Evolutionary conservation across 2,888 invertebrate genomes (phyloP), one percentile per base, ranked within the genome.

Genomic region (Cartodere bifasciata): DNA sequence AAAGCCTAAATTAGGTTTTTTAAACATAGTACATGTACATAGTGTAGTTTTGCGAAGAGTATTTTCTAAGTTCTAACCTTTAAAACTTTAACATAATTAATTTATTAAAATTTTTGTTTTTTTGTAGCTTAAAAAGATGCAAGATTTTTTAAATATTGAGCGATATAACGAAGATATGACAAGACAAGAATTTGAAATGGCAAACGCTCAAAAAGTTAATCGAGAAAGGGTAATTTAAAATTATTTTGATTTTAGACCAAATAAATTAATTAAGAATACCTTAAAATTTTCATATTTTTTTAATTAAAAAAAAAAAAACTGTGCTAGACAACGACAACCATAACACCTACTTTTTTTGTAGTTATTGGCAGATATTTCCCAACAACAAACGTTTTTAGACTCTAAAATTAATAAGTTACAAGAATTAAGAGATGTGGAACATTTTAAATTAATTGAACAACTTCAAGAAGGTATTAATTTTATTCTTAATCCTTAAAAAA

Each of bases 321-420:
- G n/a, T n/a, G n/a, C n/a, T n/a, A n/a, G n/a, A n/a, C n/a, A n/a
- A n/a, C n/a, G n/a, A n/a, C n/a, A n/a, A n/a, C n/a, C n/a, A n/a
- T n/a, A 24, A 24, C 6, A 24, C 10, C 24, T 7, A 9, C 5
- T 34, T 29, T 36, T 36, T 29, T 50, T 56, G 39, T 41, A 68
- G 67, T 56, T 70, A 16, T 44, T 69, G 40, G 62, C 62, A 40
- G 60, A 66, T 48, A 59, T 79, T 41, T 58, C 72, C 31, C 52
- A 68, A 48, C 70, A 78, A 48, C 80, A 81, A 57, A 65, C 63
- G 34, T 68, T 71, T 46, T 57, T 80, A 23, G 80, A 81, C 49
- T 59, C 58, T 38, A 71, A 80, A 56, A 68, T 83, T 40, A 68
- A 67, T 35, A 75, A 72, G 59, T 65, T 81, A 34, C 82, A 82